These are phyloP conservation scores for Desoria tigrina DNA, from an alignment of 2,888 invertebrate genomes.

Conservation along the genomic window DNA sequence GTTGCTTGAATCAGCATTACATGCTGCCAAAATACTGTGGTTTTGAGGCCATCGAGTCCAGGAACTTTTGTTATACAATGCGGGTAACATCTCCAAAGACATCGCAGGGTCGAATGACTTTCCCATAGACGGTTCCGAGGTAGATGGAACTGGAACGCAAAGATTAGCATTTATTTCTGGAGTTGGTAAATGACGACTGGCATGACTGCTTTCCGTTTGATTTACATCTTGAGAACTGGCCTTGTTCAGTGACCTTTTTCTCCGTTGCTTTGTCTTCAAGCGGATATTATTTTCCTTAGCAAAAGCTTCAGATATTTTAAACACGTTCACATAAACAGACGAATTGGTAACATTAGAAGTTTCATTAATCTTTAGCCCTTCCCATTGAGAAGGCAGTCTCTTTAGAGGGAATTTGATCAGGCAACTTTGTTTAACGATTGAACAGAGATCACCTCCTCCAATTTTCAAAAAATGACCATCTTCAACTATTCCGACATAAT, in stretches of 20 bases:
- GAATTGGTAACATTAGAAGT: not conserved
- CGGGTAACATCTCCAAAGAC: not conserved
- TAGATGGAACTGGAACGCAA: no score
- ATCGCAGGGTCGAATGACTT: slow-evolving; percentile 1
- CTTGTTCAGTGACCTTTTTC: slow-evolving; percentile 17
- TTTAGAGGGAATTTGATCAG: not conserved
- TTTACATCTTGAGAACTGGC: not conserved
- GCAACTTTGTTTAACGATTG: slow-evolving; percentile 22
- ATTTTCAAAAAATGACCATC: slow-evolving; percentile 22
- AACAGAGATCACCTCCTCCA: slow-evolving; percentile 1
- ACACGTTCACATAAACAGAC: slow-evolving; percentile 5
- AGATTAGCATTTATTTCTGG: not conserved
- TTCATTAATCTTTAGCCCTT: slow-evolving; percentile 25
- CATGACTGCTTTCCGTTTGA: not conserved
- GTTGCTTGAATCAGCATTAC: not conserved
- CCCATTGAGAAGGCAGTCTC: not conserved
- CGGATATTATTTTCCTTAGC: slow-evolving; percentile 30
- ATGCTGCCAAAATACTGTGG: slow-evolving; percentile 21
- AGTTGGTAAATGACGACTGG: not conserved
- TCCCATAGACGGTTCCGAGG: not conserved
- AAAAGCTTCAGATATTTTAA: slow-evolving; percentile 32
- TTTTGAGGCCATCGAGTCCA: slow-evolving; percentile 22
- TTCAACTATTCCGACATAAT: slow-evolving; percentile 17
- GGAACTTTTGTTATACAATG: slow-evolving; percentile 21
- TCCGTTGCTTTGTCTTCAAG: slow-evolving; percentile 28